Evolutionary conservation across 2,888 invertebrate genomes (phyloP).

Genomic region (Sisyra nigra): DNA sequence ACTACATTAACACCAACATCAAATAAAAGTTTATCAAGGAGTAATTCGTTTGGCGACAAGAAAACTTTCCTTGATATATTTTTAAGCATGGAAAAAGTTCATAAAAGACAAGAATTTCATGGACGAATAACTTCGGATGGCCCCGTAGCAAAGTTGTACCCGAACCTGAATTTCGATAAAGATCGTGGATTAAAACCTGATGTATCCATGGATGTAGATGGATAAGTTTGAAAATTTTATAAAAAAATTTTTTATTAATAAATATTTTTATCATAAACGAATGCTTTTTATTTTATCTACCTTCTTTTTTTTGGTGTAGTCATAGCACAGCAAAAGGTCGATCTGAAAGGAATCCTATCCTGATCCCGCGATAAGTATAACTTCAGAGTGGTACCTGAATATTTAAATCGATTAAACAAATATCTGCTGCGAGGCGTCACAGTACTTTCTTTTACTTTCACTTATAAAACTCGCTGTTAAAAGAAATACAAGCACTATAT

Average conservation of each 20-base stretch:
- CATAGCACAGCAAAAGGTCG: no score
- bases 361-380: no score
- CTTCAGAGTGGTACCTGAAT: no score
- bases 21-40: conserved; percentile 15
- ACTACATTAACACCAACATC: conserved; percentile 20
- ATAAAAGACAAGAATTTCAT: conserved; percentile 36
- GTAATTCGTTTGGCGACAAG: conserved; percentile 20
- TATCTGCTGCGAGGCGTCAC: no score
- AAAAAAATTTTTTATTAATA: not conserved
- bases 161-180: conserved; percentile 40
- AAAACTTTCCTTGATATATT: conserved; percentile 49
- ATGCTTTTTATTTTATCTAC: not conserved
- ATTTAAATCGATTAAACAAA: no score
- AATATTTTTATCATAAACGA: not conserved
- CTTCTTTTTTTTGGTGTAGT: no score
- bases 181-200: conserved; percentile 28
- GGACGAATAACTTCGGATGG: conserved; percentile 37
- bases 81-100: conserved; percentile 36
- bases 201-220: conserved; percentile 20
- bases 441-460: no score
- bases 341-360: no score
- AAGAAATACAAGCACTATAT: no score
- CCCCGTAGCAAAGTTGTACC: conserved; percentile 53
- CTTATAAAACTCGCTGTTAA: no score
- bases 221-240: not conserved